Conservation (phyloP, 2,797 vertebrate genomes). For the Pseudochromis fuscus region DNA sequence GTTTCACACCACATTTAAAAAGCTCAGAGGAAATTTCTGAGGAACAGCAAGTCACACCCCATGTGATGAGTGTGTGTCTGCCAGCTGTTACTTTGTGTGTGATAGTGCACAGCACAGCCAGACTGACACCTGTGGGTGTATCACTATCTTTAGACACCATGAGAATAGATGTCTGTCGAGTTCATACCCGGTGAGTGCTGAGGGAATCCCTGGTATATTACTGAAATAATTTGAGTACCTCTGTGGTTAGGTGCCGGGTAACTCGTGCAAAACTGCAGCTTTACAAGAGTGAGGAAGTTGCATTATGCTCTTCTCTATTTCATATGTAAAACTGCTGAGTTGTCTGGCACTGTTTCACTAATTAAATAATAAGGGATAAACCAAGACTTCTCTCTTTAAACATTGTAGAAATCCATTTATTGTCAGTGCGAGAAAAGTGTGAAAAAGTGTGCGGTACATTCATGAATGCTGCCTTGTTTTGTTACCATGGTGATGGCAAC, state of each 20-base stretch:
- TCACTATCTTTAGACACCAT: background rate
- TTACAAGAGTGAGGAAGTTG: conserved; percentile 37
- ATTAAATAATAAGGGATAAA: background rate
- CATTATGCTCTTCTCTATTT: background rate
- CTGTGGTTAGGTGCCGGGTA: background rate
- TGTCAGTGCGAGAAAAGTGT: background rate
- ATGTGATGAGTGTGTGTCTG: background rate
- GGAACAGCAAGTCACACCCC: conserved; percentile 23
- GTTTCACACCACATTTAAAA: background rate
- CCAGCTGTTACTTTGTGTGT: conserved; percentile 57
- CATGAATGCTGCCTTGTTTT: conserved; percentile 9
- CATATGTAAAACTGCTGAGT: conserved; percentile 8
- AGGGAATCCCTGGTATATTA: conserved; percentile 1
- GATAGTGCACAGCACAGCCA: background rate
- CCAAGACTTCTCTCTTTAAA: conserved; percentile 3
- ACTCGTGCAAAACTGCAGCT: conserved; percentile 12
- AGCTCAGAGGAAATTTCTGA: conserved; percentile 52
- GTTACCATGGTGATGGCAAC: conserved; percentile 37
- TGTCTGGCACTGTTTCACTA: background rate
- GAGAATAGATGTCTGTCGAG: background rate
- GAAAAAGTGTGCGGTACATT: too few relatives aligned
- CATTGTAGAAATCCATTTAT: background rate
- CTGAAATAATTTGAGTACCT: background rate
- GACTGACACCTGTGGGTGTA: conserved; percentile 25
- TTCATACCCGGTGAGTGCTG: background rate